Evolutionary conservation across 2,888 invertebrate genomes (phyloP).

Genomic region (Tiphia femorata): DNA sequence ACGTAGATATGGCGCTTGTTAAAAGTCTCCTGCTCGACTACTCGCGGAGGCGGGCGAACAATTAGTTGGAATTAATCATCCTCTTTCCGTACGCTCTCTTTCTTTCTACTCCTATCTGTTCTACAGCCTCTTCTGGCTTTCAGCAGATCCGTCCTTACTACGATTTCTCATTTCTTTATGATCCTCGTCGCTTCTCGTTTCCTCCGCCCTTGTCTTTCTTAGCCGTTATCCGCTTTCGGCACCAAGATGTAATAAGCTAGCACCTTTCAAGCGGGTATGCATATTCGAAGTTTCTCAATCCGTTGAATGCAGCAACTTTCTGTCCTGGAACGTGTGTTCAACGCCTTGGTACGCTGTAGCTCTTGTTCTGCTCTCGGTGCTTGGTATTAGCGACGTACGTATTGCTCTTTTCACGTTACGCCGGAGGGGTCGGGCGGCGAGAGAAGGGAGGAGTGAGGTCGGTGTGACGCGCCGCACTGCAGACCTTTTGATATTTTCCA

Average conservation of each 20-base stretch:
- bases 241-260: constrained; percentile 17
- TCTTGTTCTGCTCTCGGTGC: neutral
- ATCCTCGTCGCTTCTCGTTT: neutral
- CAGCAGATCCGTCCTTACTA: neutral
- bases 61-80: constrained; percentile 53
- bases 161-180: constrained; percentile 1
- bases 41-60: constrained; percentile 40
- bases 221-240: constrained; percentile 6
- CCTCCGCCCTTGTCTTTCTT: neutral
- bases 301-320: constrained; percentile 16
- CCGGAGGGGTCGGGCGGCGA: too few species aligned
- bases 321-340: constrained; percentile 9
- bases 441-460: too few species aligned
- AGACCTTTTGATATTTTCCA: constrained; percentile 30
- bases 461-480: too few species aligned
- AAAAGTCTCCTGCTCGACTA: constrained; percentile 36
- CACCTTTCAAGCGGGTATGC: too few species aligned
- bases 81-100: constrained; percentile 8
- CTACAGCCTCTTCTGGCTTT: neutral
- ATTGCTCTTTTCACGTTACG: too few species aligned
- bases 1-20: constrained; percentile 17
- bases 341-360: neutral
- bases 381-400: constrained; percentile 1
- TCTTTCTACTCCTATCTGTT: neutral
- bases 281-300: constrained; percentile 29